These are phyloP conservation scores for Epizoanthus fatuus DNA, from an alignment of 92 coral and sea anemone species.

Conservation along the genomic window DNA sequence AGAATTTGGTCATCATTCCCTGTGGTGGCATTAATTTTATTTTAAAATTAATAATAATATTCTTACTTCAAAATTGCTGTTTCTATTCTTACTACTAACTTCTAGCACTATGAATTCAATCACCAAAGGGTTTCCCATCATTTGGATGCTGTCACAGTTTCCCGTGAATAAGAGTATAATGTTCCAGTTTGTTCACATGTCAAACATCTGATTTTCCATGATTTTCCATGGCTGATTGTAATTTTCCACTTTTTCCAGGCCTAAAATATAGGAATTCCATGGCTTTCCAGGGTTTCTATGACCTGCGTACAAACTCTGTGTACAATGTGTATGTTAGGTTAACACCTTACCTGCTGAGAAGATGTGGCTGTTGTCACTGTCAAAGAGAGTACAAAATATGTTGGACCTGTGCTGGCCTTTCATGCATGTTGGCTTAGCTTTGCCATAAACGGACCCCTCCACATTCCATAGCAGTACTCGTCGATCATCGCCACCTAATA, in stretches of 20 bases:
- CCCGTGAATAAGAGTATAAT: too few relatives aligned
- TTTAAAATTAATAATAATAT: too few relatives aligned
- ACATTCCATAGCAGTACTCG: conserved; percentile 94
- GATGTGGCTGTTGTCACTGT: conserved; percentile 85
- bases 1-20: conserved; percentile 95
- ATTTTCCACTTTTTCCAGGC: too few relatives aligned
- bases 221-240: too few relatives aligned
- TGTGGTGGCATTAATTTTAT: conserved; percentile 8
- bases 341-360: conserved; percentile 85
- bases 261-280: too few relatives aligned
- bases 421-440: conserved; percentile 71
- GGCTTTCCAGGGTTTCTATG: neutral
- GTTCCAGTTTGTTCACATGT: too few relatives aligned
- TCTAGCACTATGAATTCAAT: neutral
- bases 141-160: too few relatives aligned
- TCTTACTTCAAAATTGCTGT: too few relatives aligned
- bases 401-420: conserved; percentile 93
- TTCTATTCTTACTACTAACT: neutral
- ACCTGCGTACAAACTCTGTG: too few relatives aligned
- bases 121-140: neutral
- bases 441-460: conserved; percentile 79
- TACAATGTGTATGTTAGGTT: neutral
- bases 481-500: conserved; percentile 95
- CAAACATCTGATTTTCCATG: too few relatives aligned
- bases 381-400: conserved; percentile 94